phyloP scores from a whole-genome alignment of 2,888 invertebrate species.

The Caenorhabditis uteleia region DNA sequence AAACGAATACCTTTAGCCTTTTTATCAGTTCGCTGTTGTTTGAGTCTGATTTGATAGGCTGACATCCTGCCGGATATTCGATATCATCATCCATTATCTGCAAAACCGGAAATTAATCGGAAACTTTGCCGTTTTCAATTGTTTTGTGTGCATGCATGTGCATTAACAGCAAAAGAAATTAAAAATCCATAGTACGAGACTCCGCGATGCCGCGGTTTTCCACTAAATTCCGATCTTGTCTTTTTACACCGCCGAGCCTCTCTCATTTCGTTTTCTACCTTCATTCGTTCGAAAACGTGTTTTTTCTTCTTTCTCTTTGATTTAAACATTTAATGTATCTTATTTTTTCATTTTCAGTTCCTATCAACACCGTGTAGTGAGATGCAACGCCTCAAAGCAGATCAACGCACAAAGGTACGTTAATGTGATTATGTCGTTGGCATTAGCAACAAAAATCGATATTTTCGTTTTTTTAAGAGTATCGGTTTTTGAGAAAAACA shows the following conservation, averaged over 20 bases:
- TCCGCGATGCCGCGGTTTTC: too few relatives aligned
- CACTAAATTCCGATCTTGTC: too few relatives aligned
- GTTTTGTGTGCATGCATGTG: too few relatives aligned
- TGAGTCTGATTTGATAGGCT: constrained; percentile 10
- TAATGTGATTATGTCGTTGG: constrained; percentile 1
- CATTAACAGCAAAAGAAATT: neutral
- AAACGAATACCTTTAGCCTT: constrained; percentile 11
- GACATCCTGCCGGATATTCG: constrained; percentile 35
- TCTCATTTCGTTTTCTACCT: too few relatives aligned
- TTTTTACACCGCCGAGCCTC: too few relatives aligned
- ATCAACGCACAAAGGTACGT: constrained; percentile 32
- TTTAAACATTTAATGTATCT: too few relatives aligned
- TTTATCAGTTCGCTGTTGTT: constrained; percentile 24
- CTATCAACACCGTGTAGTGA: too few relatives aligned
- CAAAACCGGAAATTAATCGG: too few relatives aligned
- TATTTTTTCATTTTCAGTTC: neutral
- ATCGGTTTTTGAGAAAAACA: neutral
- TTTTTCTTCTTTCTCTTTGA: too few relatives aligned
- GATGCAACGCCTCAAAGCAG: constrained; percentile 34
- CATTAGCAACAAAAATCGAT: constrained; percentile 1
- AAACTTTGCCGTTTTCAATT: too few relatives aligned
- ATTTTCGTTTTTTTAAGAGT: too few relatives aligned
- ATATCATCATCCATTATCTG: constrained; percentile 21
- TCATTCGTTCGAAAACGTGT: too few relatives aligned
- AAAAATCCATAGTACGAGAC: neutral